phyloP scores from a whole-genome alignment of 2,888 invertebrate genomes.

The Physocephala rufipes region DNA sequence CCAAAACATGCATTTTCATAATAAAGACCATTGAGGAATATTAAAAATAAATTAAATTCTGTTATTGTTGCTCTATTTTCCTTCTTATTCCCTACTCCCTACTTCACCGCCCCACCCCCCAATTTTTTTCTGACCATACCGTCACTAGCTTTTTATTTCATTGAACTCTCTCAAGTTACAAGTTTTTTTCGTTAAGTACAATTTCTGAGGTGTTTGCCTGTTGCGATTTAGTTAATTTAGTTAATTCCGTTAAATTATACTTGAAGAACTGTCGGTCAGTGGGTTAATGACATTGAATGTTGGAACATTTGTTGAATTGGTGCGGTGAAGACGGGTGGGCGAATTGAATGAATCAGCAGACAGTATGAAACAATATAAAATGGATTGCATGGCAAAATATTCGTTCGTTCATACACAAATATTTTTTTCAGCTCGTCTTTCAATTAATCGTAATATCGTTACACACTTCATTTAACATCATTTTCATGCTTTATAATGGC shows the following conservation, averaged over 20 bases:
- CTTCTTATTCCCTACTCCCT: background rate
- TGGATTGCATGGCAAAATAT: slow-evolving; percentile 30
- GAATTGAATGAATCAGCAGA: background rate
- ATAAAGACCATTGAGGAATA: background rate
- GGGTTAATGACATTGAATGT: slow-evolving; percentile 42
- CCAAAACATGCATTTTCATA: slow-evolving; percentile 18
- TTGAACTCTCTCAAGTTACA: background rate
- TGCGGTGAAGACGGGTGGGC: slow-evolving; percentile 7
- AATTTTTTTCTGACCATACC: background rate
- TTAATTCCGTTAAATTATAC: slow-evolving; percentile 27
- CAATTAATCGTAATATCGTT: too few relatives aligned
- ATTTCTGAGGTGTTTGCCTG: slow-evolving; percentile 6
- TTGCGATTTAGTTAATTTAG: slow-evolving; percentile 18
- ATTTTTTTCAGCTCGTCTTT: slow-evolving; percentile 4
- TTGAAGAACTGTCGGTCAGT: slow-evolving; percentile 36
- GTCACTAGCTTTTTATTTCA: background rate
- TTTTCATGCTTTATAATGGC: slow-evolving; percentile 9
- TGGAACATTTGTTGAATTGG: slow-evolving; percentile 5
- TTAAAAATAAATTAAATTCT: too few relatives aligned
- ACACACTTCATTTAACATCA: background rate
- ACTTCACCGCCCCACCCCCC: background rate
- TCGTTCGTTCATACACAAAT: slow-evolving; percentile 31
- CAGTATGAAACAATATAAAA: slow-evolving; percentile 11
- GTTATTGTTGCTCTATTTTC: too few relatives aligned
- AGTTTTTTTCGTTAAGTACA: background rate